Percentiles rank a stretch among this genome's conserved stretches.
Evolutionary conservation across 2,888 invertebrate genomes (phyloP).

Genomic region (Caenorhabditis japonica): DNA sequence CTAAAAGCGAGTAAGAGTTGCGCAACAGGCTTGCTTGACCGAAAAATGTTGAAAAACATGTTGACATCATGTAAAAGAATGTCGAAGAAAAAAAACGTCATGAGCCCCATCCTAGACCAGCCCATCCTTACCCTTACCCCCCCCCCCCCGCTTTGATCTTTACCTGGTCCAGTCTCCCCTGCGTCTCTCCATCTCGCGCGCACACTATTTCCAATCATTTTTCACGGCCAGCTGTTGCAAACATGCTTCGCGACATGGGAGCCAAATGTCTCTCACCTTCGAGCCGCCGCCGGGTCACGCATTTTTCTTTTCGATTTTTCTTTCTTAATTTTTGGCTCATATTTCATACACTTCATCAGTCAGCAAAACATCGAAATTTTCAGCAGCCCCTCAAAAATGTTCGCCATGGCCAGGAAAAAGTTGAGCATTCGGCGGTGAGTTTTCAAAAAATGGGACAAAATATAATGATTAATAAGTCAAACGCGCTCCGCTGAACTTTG

Average conservation of each 20-base stretch:
- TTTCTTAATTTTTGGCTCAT: background rate
- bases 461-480: too few species aligned
- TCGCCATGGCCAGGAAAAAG: conserved; percentile 46
- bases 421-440: conserved; percentile 41
- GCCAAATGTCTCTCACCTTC: background rate
- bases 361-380: background rate
- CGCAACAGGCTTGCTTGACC: too few species aligned
- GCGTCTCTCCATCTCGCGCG: conserved; percentile 19
- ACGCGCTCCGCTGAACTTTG: too few species aligned
- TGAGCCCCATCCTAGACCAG: too few species aligned
- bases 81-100: too few species aligned
- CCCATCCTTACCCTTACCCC: too few species aligned
- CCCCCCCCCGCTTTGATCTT: background rate
- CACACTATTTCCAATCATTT: conserved; percentile 1
- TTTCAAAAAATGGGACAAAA: too few species aligned
- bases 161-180: background rate
- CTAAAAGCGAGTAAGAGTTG: too few species aligned
- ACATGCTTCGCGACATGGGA: background rate
- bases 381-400: conserved; percentile 10
- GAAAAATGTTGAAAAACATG: too few species aligned
- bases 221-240: conserved; percentile 11
- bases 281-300: background rate
- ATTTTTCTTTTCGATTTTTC: background rate
- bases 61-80: too few species aligned
- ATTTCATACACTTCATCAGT: conserved; percentile 4